Conservation (phyloP, 2,888 invertebrate genomes). For the Mesorhabditis spiculigera region DNA sequence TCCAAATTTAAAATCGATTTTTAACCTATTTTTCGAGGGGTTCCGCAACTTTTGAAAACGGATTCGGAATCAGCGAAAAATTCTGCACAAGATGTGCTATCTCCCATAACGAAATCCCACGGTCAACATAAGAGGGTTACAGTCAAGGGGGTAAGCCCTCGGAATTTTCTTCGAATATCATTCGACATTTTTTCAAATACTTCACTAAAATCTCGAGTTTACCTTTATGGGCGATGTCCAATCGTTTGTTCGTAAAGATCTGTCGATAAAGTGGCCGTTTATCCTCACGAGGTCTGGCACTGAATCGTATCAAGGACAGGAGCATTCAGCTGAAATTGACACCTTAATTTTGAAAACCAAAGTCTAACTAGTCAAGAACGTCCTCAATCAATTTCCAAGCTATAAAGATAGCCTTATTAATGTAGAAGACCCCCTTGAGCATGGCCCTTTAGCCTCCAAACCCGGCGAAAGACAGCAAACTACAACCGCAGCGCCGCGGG, state of each 20-base stretch:
- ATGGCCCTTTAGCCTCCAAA: neutral
- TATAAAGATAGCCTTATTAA: neutral
- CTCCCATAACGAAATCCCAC: too few relatives aligned
- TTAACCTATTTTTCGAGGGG: too few relatives aligned
- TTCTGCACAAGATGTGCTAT: too few relatives aligned
- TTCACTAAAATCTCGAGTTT: constrained; percentile 8
- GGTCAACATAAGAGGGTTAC: too few relatives aligned
- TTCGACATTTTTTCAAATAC: too few relatives aligned
- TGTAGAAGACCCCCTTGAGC: neutral
- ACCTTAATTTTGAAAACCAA: constrained; percentile 6
- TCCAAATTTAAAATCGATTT: too few relatives aligned
- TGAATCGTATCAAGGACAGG: constrained; percentile 27
- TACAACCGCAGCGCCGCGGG: too few relatives aligned
- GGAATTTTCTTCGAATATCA: too few relatives aligned
- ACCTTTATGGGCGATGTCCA: constrained; percentile 55
- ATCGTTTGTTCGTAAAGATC: constrained; percentile 52
- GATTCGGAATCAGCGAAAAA: too few relatives aligned
- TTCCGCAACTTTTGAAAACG: too few relatives aligned
- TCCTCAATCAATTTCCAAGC: neutral
- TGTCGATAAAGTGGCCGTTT: constrained; percentile 53
- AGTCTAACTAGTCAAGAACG: neutral
- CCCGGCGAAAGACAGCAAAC: too few relatives aligned
- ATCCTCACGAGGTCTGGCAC: constrained; percentile 32
- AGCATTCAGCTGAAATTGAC: constrained; percentile 27
- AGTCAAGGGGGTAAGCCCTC: too few relatives aligned